These are phyloP conservation scores for Cheilosia urbana DNA, from an alignment of 2,888 invertebrate species.

Conservation along the genomic window DNA sequence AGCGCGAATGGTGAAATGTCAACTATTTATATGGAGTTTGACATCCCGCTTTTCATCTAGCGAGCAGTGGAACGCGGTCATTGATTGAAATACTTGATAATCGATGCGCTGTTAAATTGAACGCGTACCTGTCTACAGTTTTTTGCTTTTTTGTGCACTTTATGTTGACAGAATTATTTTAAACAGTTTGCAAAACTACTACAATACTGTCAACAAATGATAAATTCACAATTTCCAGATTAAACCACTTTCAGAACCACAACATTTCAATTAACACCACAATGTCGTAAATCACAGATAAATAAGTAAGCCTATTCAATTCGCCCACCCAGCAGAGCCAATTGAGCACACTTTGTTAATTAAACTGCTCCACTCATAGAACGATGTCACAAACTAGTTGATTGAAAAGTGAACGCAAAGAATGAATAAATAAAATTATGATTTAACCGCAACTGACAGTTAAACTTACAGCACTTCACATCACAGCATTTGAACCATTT, in stretches of 20 bases:
- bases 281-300: slow-evolving; percentile 2
- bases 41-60: too few relatives aligned
- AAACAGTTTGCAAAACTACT: too few relatives aligned
- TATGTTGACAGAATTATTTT: too few relatives aligned
- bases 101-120: too few relatives aligned
- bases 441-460: neutral
- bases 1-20: too few relatives aligned
- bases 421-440: neutral
- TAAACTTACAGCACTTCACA: slow-evolving; percentile 62
- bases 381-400: neutral
- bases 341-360: neutral
- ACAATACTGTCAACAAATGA: too few relatives aligned
- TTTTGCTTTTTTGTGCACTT: too few relatives aligned
- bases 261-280: neutral
- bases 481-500: slow-evolving; percentile 67
- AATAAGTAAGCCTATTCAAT: neutral
- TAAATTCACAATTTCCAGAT: too few relatives aligned
- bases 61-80: too few relatives aligned
- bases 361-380: slow-evolving; percentile 10
- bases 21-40: too few relatives aligned
- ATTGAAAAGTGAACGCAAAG: neutral
- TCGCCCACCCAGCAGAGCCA: neutral
- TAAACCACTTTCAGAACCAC: neutral
- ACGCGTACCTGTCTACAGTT: too few relatives aligned
- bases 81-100: too few relatives aligned